Conservation (phyloP, 2,113 vertebrate species). For the Pycnonotus jocosus region DNA sequence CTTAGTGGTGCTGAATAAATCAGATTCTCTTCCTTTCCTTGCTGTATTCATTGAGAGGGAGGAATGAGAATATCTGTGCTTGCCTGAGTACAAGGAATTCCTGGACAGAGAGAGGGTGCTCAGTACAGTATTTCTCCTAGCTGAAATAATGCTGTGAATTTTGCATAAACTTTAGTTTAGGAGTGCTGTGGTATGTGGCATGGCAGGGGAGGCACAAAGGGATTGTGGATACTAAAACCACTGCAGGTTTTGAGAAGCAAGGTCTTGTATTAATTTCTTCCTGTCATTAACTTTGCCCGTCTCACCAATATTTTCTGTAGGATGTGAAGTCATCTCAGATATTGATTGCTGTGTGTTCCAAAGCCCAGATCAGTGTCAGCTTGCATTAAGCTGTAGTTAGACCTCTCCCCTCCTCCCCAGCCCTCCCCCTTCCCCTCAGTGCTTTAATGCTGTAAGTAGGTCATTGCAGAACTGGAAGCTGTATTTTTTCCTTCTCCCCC, state of each 20-base stretch:
- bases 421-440: neutral
- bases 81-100: neutral
- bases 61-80: neutral
- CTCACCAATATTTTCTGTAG: neutral
- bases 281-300: neutral
- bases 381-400: slow-evolving; percentile 42
- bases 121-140: accelerated
- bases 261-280: neutral
- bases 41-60: neutral
- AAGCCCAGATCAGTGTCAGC: slow-evolving; percentile 29
- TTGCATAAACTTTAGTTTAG: neutral
- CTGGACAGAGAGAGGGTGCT: neutral
- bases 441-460: slow-evolving; percentile 57
- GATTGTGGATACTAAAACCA: neutral
- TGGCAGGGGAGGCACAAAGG: neutral
- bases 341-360: slow-evolving; percentile 1
- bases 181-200: neutral
- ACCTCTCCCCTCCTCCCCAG: neutral
- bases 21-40: neutral
- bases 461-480: slow-evolving; percentile 62
- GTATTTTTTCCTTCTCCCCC: slow-evolving; percentile 6
- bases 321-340: slow-evolving; percentile 20
- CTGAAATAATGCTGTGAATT: neutral
- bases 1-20: neutral
- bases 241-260: neutral